Base-by-base conservation (phyloP, 2,113 vertebrate species). In the Equus przewalskii region DNA sequence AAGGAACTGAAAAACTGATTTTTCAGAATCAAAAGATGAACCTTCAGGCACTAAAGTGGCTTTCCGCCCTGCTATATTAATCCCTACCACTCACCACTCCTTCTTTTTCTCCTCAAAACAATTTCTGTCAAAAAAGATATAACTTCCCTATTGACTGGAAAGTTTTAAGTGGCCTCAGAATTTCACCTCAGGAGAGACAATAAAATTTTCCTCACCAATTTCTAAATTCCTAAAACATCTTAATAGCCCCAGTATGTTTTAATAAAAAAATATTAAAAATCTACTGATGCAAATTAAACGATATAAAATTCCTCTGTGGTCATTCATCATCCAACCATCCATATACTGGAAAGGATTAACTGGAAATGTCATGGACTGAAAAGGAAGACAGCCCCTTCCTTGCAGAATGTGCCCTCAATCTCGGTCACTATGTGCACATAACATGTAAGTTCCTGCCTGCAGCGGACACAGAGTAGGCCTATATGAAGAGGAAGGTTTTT, bases 1-100 rank as follows among this genome's bases (percentile, higher is more conserved):
- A 80, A 81, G 21, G 60, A 88, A 83, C 6, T 60, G 41, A 91
- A 73, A 67, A 82, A 22, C 3, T 41, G 56, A 58, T 65, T 91
- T 96, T 60, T 92, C 72, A 82, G n/a, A 80, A 82, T 83, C 33
- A 94, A 92, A 85, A 96, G 72, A 78, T 91, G 28, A 95, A 97
- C 91, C 64, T 72, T 86, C 0, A 65, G 62, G 84, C 22, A 92
- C 16, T 16, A 6, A 89, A 82, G 30, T 58, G 65, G 30, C 26
- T 89, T 87, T 96, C 69, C 79, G 16, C 18, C 30, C 28, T 82
- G 54, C 13, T 85, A 3, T 26, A 49, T 30, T 82, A 91, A 91
- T 26, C 0, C 46, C 79, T 86, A 82, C 12, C 15, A 69, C 8
- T 46, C 24, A 30, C 22, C 3, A 14, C 6, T 15, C 7, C 28